Conservation (phyloP, 2,888 invertebrate genomes). For the Cephus rjabovi region DNA sequence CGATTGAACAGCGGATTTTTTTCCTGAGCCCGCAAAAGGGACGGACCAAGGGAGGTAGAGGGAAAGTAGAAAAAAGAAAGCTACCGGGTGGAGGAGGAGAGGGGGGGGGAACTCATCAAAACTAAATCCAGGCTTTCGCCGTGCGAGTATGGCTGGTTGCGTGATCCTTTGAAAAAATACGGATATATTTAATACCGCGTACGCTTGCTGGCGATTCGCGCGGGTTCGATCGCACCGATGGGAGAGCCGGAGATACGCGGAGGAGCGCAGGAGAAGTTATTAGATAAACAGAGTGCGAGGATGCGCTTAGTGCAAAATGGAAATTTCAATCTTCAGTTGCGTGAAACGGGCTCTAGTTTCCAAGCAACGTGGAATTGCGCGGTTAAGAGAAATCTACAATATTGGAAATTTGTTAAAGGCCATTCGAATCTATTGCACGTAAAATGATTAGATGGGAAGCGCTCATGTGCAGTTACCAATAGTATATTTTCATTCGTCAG, state of each 20-base stretch:
- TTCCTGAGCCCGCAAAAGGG: neutral
- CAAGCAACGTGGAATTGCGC: neutral
- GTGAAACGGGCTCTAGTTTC: neutral
- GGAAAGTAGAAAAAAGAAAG: neutral
- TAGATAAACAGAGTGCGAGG: neutral
- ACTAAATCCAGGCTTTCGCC: constrained; percentile 55
- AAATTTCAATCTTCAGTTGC: neutral
- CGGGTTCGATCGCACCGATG: neutral
- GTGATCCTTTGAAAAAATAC: constrained; percentile 57
- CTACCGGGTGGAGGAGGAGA: neutral
- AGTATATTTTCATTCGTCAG: neutral
- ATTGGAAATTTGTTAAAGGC: too few species aligned
- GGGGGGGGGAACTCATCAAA: constrained; percentile 46
- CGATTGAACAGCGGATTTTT: constrained; percentile 56
- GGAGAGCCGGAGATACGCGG: neutral
- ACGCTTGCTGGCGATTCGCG: neutral
- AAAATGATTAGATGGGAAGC: neutral
- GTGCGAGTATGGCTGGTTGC: constrained; percentile 19
- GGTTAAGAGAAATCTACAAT: neutral
- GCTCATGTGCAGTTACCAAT: neutral
- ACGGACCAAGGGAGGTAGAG: neutral
- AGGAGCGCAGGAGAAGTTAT: neutral
- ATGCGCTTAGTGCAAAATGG: neutral
- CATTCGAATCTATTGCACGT: neutral
- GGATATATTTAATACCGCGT: constrained; percentile 49